These are phyloP conservation scores for Pseudopodoces humilis DNA, from an alignment of 2,113 vertebrate species.

Conservation along the genomic window DNA sequence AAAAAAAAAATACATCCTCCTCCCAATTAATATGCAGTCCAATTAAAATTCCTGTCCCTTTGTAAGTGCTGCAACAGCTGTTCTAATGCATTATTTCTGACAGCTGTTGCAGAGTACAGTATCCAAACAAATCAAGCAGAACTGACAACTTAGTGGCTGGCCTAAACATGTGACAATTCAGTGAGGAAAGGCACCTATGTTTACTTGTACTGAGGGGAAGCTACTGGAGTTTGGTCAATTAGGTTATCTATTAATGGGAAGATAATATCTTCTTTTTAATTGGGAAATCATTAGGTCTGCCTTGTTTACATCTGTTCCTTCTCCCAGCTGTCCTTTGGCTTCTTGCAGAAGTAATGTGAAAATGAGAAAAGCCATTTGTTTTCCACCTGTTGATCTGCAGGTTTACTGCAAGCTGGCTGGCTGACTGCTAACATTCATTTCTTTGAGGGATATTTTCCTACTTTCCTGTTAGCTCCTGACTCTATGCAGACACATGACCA, in stretches of 20 bases:
- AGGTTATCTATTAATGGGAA: constrained; percentile 58
- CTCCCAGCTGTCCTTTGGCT: constrained; percentile 31
- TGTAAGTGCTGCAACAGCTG: constrained; percentile 75
- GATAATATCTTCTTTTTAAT: constrained; percentile 58
- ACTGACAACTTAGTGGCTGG: constrained; percentile 60
- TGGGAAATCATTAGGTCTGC: constrained; percentile 45
- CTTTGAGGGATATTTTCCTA: not conserved
- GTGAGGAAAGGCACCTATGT: not conserved
- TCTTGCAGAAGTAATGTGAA: not conserved
- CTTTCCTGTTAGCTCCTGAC: not conserved
- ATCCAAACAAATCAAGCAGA: constrained; percentile 75
- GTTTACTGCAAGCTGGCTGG: not conserved
- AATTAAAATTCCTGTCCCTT: constrained; percentile 72
- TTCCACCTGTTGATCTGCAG: not conserved
- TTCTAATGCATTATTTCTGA: constrained; percentile 75
- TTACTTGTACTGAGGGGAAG: not conserved
- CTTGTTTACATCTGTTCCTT: constrained; percentile 58
- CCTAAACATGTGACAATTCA: constrained; percentile 8
- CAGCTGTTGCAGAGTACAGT: constrained; percentile 69
- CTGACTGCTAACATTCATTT: not conserved
- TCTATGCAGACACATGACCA: not conserved
- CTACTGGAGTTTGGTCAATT: constrained; percentile 43
- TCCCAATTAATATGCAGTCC: constrained; percentile 44
- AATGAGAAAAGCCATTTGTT: constrained; percentile 1
- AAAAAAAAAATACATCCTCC: not conserved